Conservation (phyloP, 2,797 vertebrate species). For the Tragopan temminckii region DNA sequence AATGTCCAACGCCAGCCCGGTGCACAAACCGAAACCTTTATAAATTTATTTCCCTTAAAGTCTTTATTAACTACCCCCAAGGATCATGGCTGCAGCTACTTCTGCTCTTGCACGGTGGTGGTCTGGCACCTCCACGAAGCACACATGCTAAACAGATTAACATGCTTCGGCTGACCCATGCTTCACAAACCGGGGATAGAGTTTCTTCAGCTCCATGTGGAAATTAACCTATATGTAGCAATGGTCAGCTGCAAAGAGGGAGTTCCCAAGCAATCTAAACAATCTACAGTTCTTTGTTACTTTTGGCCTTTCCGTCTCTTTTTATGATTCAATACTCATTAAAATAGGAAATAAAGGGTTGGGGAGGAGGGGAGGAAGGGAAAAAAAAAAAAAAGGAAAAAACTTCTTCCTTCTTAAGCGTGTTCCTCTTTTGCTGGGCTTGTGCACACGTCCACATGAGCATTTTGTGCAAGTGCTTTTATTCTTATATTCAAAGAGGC, state of each 20-base stretch:
- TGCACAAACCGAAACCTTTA: constrained; percentile 48
- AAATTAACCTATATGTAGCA: constrained; percentile 87
- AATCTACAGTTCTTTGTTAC: constrained; percentile 82
- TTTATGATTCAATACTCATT: constrained; percentile 79
- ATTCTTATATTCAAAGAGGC: constrained; percentile 20
- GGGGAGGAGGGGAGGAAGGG: too few relatives aligned
- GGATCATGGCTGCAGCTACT: constrained; percentile 71
- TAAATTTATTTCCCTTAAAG: constrained; percentile 71
- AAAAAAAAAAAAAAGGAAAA: neutral
- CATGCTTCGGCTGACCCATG: constrained; percentile 87
- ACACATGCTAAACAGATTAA: constrained; percentile 94
- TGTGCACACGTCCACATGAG: constrained; percentile 55
- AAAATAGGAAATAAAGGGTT: constrained; percentile 22
- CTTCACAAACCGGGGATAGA: constrained; percentile 85
- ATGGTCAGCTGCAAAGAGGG: constrained; percentile 84
- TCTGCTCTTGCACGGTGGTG: constrained; percentile 82
- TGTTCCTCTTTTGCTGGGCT: constrained; percentile 54
- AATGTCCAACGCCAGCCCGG: constrained; percentile 14
- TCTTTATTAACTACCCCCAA: constrained; percentile 81
- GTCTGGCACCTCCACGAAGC: constrained; percentile 84
- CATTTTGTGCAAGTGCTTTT: constrained; percentile 50
- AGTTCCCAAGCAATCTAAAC: constrained; percentile 87
- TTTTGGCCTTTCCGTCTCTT: constrained; percentile 74
- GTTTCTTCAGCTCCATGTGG: constrained; percentile 88
- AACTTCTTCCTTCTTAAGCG: neutral